These are phyloP conservation scores for Tenrec ecaudatus DNA, from an alignment of 2,113 vertebrate species.

Conservation along the genomic window DNA sequence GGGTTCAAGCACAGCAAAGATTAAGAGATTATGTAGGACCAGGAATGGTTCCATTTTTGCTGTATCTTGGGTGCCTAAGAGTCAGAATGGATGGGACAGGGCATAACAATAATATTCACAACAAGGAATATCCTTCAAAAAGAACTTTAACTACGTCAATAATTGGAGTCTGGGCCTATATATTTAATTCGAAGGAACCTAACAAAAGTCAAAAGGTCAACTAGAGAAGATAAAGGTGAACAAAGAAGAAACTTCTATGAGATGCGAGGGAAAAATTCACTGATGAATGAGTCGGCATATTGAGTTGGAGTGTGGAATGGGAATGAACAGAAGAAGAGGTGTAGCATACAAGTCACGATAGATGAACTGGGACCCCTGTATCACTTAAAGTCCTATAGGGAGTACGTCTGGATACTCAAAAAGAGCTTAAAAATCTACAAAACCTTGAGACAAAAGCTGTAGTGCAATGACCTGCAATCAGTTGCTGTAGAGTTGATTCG, in stretches of 20 bases:
- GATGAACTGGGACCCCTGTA: not conserved
- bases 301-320: not conserved
- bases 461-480: not conserved
- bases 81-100: not conserved
- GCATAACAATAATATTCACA: not conserved
- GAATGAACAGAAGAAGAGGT: not conserved
- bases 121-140: constrained; percentile 27
- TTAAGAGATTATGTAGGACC: not conserved
- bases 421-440: not conserved
- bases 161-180: not conserved
- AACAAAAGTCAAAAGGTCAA: not conserved
- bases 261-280: not conserved
- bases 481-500: not conserved
- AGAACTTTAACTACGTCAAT: not conserved
- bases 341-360: not conserved
- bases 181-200: not conserved
- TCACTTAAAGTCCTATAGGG: not conserved
- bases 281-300: not conserved
- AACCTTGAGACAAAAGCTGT: not conserved
- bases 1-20: not conserved
- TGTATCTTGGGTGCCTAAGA: not conserved
- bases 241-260: not conserved
- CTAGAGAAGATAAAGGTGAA: not conserved
- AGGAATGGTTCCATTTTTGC: not conserved
- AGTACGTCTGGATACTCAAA: not conserved